Percentiles rank a stretch among this genome's conserved stretches.
Evolutionary conservation across 2,113 vertebrate species (phyloP).

Genomic region (Cygnus atratus): DNA sequence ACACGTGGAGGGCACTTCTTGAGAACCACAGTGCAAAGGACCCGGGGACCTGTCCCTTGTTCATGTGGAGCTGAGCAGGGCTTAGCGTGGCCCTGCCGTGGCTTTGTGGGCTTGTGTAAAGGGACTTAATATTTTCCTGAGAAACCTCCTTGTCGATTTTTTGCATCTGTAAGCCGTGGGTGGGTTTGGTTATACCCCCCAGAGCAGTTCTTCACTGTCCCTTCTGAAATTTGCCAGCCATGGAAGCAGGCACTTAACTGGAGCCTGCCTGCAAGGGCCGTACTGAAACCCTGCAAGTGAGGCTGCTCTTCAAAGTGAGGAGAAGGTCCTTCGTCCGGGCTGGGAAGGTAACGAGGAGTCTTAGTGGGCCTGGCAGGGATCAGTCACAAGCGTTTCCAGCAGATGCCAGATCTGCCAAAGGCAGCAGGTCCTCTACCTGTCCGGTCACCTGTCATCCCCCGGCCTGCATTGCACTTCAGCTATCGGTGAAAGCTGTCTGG

Average conservation of each 20-base stretch:
- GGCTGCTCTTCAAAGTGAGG: fast-evolving
- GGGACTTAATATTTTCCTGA: background rate
- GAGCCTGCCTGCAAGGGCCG: background rate
- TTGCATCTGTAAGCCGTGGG: background rate
- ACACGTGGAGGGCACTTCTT: fast-evolving
- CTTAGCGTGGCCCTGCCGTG: fast-evolving
- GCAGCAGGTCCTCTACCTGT: background rate
- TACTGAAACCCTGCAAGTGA: fast-evolving
- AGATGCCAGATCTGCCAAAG: fast-evolving
- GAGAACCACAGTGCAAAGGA: fast-evolving
- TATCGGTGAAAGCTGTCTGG: fast-evolving
- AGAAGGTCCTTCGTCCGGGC: background rate
- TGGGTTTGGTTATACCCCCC: background rate
- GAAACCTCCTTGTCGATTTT: fast-evolving
- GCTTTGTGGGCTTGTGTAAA: background rate
- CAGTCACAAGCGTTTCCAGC: fast-evolving
- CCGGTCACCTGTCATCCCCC: background rate
- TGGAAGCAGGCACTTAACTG: fast-evolving
- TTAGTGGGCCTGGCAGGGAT: fast-evolving
- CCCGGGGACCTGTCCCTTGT: fast-evolving
- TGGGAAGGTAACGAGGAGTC: background rate
- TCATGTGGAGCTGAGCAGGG: background rate
- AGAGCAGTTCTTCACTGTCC: fast-evolving
- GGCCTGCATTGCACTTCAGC: background rate
- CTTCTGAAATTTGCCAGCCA: fast-evolving